These are phyloP conservation scores for Procavia capensis DNA, from an alignment of 2,113 vertebrate genomes.

Conservation along the genomic window DNA sequence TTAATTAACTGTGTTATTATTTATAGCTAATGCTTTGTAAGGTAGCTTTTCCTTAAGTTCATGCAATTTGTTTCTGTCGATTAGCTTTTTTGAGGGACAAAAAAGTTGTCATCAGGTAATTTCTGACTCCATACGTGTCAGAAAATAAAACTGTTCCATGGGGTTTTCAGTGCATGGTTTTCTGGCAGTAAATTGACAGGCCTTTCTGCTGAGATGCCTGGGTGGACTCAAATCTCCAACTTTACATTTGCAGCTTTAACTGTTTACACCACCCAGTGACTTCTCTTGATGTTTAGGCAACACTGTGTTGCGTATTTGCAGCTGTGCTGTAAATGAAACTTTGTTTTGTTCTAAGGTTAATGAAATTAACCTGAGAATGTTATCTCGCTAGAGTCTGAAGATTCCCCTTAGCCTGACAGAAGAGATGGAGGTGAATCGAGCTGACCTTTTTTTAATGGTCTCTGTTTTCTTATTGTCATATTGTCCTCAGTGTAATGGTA, in stretches of 20 bases:
- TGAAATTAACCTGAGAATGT: not conserved
- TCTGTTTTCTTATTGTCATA: conserved; percentile 18
- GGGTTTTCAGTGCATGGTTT: not conserved
- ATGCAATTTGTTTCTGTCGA: not conserved
- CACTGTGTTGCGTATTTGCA: not conserved
- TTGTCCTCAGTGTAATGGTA: not conserved
- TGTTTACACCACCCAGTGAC: too few relatives aligned
- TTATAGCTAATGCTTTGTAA: not conserved
- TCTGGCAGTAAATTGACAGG: too few relatives aligned
- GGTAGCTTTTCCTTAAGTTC: not conserved
- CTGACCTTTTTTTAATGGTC: not conserved
- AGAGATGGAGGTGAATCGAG: not conserved
- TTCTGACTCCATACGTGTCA: not conserved
- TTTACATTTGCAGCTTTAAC: too few relatives aligned
- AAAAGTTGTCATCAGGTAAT: not conserved
- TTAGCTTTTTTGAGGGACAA: not conserved
- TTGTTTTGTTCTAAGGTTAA: not conserved
- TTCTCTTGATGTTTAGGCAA: not conserved
- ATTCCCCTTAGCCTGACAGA: not conserved
- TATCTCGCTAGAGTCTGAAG: not conserved
- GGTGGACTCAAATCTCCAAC: too few relatives aligned
- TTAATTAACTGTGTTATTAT: conserved; percentile 28
- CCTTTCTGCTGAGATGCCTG: too few relatives aligned
- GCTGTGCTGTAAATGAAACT: not conserved
- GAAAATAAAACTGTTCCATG: not conserved